These are phyloP conservation scores for Rhinolophus sinicus DNA, from an alignment of 2,113 vertebrate genomes.

Conservation along the genomic window DNA sequence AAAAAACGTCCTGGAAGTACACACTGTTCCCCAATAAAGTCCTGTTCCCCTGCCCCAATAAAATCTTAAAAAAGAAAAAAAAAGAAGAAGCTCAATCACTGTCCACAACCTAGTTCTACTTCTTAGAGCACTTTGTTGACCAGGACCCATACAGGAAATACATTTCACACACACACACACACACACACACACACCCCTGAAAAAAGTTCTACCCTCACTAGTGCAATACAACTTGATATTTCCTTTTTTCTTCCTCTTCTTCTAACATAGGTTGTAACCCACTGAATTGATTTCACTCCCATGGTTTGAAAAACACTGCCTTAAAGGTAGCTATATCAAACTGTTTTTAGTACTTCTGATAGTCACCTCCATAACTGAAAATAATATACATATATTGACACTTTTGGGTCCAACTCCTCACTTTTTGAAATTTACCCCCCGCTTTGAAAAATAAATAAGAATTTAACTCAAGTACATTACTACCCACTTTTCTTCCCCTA, in stretches of 20 bases:
- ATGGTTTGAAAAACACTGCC: background rate
- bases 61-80: background rate
- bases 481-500: background rate
- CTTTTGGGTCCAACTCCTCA: background rate
- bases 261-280: background rate
- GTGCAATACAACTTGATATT: background rate
- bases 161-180: background rate
- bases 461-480: background rate
- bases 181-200: background rate
- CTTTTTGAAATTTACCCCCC: background rate
- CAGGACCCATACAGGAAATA: background rate
- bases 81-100: background rate
- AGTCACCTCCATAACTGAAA: background rate
- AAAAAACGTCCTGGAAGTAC: no score
- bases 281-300: background rate
- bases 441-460: slow-evolving; percentile 2
- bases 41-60: no score
- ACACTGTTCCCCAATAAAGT: no score
- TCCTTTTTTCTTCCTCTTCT: background rate
- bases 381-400: background rate
- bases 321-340: background rate
- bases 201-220: background rate
- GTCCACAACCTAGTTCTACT: background rate
- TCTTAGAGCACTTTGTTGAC: background rate
- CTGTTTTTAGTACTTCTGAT: background rate